Evolutionary conservation across 2,797 vertebrate genomes (phyloP), one percentile per base, ranked within the genome.

Genomic region (Mycteria americana): DNA sequence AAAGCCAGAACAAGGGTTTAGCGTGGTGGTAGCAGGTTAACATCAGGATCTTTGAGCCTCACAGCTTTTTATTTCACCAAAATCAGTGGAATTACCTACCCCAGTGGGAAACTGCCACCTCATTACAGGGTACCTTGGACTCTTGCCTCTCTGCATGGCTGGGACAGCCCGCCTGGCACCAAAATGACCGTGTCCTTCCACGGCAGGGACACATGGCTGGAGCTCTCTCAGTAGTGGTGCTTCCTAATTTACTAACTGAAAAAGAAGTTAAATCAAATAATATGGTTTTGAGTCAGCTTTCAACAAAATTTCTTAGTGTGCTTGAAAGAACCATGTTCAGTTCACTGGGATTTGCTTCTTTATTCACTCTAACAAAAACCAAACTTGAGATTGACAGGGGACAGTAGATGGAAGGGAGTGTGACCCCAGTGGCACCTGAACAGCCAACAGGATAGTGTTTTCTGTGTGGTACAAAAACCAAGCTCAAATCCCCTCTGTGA

Each of bases 61-160:
- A 67, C 43, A 51, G 41, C 6, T 60, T 86, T 87, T 77, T 21
- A 45, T 56, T 91, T 93, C 59, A 59, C 54, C 37, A 65, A 77
- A 69, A 46, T 63, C 25, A n/a, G 24, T 9, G 6, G 23, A 53
- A 83, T 24, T 69, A 37, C 33, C 30, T 89, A 33, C 2, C 31
- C 23, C 48, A 37, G 10, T 8, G 45, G 64, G 68, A 95, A 85
- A 12, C 8, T 57, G 10, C n/a, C 45, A 18, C 43, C 7, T 68
- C 21, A 4, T 54, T 64, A n/a, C 18, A 21, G 18, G 25, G 9
- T 37, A 22, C 16, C 13, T 68, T 85, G 64, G 45, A 16, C 18
- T 63, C 3, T 6, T 3, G 70, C 10, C 31, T 65, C 35, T n/a
- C 23, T 75, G 23, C 1, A 0, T 35, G 50, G 19, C 10, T 2